phyloP scores from a whole-genome alignment of 2,888 invertebrate genomes.

The Epirrhoe tristata region DNA sequence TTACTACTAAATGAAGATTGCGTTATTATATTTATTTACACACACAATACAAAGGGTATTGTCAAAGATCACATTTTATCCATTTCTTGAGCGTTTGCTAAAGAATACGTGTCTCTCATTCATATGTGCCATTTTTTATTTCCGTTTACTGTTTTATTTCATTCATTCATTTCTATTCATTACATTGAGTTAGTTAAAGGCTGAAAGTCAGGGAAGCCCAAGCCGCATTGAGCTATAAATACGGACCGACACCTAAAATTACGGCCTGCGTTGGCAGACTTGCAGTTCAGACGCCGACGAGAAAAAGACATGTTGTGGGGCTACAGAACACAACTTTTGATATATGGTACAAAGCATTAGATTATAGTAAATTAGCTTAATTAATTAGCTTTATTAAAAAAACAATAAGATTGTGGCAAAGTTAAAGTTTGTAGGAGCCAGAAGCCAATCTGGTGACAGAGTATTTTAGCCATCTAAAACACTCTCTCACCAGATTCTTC shows the following conservation, averaged over 20 bases:
- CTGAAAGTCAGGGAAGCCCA: conserved; percentile 6
- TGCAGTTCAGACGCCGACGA: conserved; percentile 44
- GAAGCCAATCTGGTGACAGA: too few species aligned
- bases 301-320: conserved; percentile 57
- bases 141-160: too few species aligned
- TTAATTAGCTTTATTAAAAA: background rate
- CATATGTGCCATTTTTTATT: too few species aligned
- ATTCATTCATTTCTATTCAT: conserved; percentile 11
- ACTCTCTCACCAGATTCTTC: too few species aligned
- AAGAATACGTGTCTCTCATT: too few species aligned
- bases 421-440: too few species aligned
- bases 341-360: conserved; percentile 1
- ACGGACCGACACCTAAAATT: conserved; percentile 48
- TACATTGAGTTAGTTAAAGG: conserved; percentile 8
- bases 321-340: conserved; percentile 15
- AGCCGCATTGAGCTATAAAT: conserved; percentile 42
- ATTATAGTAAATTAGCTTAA: background rate
- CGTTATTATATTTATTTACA: too few species aligned
- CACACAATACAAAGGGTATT: too few species aligned
- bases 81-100: too few species aligned
- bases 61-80: too few species aligned
- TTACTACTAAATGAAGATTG: too few species aligned
- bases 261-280: conserved; percentile 47
- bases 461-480: too few species aligned
- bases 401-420: background rate